phyloP scores from a whole-genome alignment of 2,797 vertebrate genomes.

The Diglossa cyanea region DNA sequence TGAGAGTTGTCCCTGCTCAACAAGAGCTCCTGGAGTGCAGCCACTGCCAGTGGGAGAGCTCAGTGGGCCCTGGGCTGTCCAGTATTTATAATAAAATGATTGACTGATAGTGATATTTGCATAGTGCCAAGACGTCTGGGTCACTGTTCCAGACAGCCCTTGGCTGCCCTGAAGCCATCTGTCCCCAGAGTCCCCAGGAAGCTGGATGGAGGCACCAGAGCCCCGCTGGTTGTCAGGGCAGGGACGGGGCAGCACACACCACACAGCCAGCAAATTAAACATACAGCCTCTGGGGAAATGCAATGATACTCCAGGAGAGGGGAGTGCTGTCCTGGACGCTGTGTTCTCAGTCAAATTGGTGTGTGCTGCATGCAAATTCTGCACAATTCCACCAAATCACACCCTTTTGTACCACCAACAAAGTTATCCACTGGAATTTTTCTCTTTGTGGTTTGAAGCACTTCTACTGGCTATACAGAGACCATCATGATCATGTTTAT shows the following conservation, averaged over 20 bases:
- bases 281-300: not conserved
- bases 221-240: not conserved
- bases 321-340: not conserved
- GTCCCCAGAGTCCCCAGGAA: not conserved
- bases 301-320: rapidly evolving
- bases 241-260: not conserved
- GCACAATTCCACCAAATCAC: rapidly evolving
- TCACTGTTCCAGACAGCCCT: not conserved
- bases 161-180: not conserved
- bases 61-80: not conserved
- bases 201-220: not conserved
- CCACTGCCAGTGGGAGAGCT: not conserved
- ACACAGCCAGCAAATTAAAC: not conserved
- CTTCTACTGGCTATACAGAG: not conserved
- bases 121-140: not conserved
- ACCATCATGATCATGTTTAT: rapidly evolving
- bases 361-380: not conserved
- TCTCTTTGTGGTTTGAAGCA: not conserved
- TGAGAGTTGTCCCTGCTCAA: not conserved
- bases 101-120: not conserved
- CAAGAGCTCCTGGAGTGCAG: not conserved
- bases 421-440: not conserved
- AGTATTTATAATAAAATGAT: not conserved
- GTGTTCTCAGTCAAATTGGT: not conserved
- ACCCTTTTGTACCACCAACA: not conserved